These are phyloP conservation scores for Lepus oiostolus DNA, from an alignment of 2,797 vertebrate species.

Conservation along the genomic window DNA sequence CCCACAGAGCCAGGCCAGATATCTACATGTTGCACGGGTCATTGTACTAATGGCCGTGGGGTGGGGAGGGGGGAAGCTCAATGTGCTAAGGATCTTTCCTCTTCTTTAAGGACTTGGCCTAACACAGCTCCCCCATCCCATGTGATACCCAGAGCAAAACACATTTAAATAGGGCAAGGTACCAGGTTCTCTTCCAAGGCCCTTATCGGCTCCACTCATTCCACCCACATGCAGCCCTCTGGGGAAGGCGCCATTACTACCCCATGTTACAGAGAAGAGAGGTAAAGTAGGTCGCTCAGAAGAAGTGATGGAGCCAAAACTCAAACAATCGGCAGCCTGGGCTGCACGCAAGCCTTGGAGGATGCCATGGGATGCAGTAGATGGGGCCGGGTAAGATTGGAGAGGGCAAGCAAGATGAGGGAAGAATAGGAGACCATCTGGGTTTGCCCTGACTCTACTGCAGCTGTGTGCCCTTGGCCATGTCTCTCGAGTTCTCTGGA, in stretches of 20 bases:
- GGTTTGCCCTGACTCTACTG: neutral
- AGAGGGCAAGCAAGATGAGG: accelerated
- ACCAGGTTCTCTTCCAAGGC: neutral
- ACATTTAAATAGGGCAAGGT: neutral
- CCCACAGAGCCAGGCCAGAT: neutral
- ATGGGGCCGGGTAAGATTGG: neutral
- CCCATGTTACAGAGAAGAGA: neutral
- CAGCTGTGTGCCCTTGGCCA: neutral
- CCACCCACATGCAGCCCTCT: neutral
- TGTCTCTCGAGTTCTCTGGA: neutral
- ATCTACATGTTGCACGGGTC: too few species aligned
- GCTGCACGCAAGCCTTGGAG: neutral
- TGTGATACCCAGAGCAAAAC: neutral
- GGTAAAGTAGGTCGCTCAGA: neutral
- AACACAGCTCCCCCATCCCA: neutral
- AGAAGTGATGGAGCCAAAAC: neutral
- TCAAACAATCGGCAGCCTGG: neutral
- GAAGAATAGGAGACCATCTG: neutral
- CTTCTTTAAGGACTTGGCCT: neutral
- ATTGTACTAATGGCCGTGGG: accelerated
- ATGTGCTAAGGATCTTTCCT: neutral
- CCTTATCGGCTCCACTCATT: neutral
- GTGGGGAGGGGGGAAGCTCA: too few species aligned
- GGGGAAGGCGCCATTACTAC: neutral
- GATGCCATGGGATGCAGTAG: neutral